Evolutionary conservation across 2,797 vertebrate species (phyloP), one percentile per base, ranked within the genome.

Genomic region (Sebastolobus alascanus): DNA sequence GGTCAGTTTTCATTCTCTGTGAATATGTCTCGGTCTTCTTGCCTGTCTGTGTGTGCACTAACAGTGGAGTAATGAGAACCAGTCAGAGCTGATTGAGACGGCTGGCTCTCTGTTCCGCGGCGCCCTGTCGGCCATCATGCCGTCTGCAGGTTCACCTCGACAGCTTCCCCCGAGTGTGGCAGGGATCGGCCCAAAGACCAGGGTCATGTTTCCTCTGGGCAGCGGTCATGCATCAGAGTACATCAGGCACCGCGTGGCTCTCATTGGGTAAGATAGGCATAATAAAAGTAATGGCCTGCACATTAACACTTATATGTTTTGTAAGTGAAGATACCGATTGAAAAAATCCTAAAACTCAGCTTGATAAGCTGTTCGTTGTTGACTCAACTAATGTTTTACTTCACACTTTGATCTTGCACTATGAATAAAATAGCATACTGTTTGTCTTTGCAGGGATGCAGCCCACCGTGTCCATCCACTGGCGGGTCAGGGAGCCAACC

Each of bases 381-480:
- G 10, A 2, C 7, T 50, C 5, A 31, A 10, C 18, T 38, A 6
- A 4, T 67, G 54, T 33, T 67, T 22, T 31, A 2, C 35, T 22
- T 61, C 1, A 59, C 18, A 12, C 14, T 22, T 50, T 73, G 35
- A 65, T 74, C 35, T 20, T 67, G 58, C 46, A 10, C 58, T 60
- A 50, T 35, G 12, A 40, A 72, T 73, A 65, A 58, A 87, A 59
- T 54, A 64, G n/a, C 64, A 59, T 1, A 1, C 38, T 38, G 13
- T 84, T 87, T 94, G 35, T 84, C 60, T 77, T 87, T 92, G 74
- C 90, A 99, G 99, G 85, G 99, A 99, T 82, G 98, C 99, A 68
- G 99, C 99, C 56, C 99, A 99, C 95, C 96, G 97, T 85, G 96
- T 99, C 77, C 98, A 99, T 94, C 99, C 98, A 6, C 95, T 99